Conservation (phyloP, 2,797 vertebrate genomes). For the Meriones psammophilus region DNA sequence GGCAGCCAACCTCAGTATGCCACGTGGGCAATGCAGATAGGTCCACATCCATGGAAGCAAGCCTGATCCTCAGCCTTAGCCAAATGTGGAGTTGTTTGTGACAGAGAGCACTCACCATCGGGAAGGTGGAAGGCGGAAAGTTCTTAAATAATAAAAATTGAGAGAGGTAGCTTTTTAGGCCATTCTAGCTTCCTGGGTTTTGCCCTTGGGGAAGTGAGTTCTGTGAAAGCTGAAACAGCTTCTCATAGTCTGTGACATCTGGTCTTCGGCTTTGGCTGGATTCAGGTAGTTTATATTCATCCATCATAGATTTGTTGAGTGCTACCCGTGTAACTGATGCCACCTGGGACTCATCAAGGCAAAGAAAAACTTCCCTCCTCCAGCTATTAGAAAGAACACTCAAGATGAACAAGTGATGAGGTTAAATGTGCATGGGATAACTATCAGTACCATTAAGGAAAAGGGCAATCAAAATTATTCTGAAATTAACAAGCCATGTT, state of each 20-base stretch:
- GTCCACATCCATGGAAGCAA: no score
- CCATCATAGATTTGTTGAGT: background rate
- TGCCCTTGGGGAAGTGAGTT: background rate
- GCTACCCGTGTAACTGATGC: background rate
- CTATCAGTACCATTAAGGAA: background rate
- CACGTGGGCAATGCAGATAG: no score
- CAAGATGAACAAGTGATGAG: background rate
- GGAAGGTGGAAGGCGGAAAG: no score
- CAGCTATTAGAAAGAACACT: background rate
- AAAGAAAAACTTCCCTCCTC: background rate
- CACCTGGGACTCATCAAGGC: background rate
- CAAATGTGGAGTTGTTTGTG: no score
- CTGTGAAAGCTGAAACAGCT: background rate
- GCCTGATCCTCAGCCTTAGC: no score
- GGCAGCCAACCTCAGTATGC: no score
- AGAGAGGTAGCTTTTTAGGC: background rate
- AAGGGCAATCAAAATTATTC: background rate
- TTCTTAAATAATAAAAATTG: constrained; percentile 40
- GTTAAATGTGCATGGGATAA: background rate
- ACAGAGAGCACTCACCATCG: no score
- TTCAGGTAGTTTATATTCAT: background rate
- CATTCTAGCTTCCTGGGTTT: background rate
- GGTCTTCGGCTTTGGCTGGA: background rate
- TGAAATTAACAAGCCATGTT: background rate
- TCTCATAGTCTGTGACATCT: background rate